Evolutionary conservation across 2,797 vertebrate genomes (phyloP).

Genomic region (Distichodus sexfasciatus): DNA sequence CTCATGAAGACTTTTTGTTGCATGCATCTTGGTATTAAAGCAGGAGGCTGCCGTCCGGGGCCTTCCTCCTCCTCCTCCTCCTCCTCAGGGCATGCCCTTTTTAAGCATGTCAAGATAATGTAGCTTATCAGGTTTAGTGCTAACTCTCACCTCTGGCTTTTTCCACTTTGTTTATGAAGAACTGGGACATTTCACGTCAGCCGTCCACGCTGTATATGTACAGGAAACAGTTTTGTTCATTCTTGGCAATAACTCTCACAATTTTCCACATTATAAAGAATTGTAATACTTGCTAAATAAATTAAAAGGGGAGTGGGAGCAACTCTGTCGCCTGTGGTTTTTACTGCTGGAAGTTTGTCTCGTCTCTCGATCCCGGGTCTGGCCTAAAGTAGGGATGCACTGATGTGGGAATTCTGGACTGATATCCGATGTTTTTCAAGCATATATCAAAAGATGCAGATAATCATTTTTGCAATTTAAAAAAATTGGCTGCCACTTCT

Average conservation of each 20-base stretch:
- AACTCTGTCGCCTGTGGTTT: neutral
- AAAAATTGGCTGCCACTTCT: too few species aligned
- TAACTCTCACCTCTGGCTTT: neutral
- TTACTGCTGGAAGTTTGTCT: neutral
- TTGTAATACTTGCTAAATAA: slow-evolving; percentile 52
- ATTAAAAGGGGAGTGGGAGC: neutral
- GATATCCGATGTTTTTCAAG: too few species aligned
- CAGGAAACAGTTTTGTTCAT: slow-evolving; percentile 33
- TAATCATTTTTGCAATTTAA: too few species aligned
- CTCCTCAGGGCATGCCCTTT: slow-evolving; percentile 29
- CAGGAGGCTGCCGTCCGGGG: slow-evolving; percentile 14
- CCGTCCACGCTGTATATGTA: slow-evolving; percentile 33
- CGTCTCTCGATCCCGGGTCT: too few species aligned
- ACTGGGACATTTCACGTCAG: slow-evolving; percentile 14
- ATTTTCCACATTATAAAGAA: slow-evolving; percentile 40
- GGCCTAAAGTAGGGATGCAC: too few species aligned
- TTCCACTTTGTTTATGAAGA: slow-evolving; percentile 27
- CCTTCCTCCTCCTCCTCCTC: slow-evolving; percentile 7
- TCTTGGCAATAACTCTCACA: slow-evolving; percentile 47
- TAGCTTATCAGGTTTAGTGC: slow-evolving; percentile 42
- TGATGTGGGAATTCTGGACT: too few species aligned
- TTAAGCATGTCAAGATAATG: slow-evolving; percentile 42
- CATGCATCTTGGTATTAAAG: slow-evolving; percentile 34
- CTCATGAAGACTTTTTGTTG: slow-evolving; percentile 32
- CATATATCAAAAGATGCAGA: too few species aligned